Evolutionary conservation across 2,888 invertebrate genomes (phyloP).

Genomic region (Andrena bicolor): DNA sequence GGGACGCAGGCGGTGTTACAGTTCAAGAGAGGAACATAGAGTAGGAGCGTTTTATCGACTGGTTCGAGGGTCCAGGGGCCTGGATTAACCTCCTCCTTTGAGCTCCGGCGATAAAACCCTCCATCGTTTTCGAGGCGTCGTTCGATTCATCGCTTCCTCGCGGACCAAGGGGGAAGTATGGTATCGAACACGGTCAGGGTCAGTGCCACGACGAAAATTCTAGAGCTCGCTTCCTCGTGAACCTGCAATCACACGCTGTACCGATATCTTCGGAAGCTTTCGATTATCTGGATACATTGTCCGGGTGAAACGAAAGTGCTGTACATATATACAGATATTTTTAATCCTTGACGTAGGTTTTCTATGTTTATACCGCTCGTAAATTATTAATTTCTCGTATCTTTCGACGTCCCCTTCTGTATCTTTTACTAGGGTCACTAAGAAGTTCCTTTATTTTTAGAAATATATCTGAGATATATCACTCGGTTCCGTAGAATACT

Average conservation of each 20-base stretch:
- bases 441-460: conserved; percentile 52
- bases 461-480: conserved; percentile 1
- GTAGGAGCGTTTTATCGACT: conserved; percentile 19
- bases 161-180: background rate
- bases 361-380: conserved; percentile 33
- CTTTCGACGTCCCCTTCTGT: conserved; percentile 5
- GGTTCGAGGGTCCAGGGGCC: background rate
- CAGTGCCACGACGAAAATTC: background rate
- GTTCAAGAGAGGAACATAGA: conserved; percentile 8
- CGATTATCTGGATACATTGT: conserved; percentile 32
- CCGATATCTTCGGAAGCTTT: background rate
- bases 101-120: conserved; percentile 13
- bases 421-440: background rate
- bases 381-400: conserved; percentile 41
- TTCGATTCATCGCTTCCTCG: conserved; percentile 11
- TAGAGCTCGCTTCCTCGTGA: background rate
- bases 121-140: background rate
- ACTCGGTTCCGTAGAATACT: conserved; percentile 7
- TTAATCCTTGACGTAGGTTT: conserved; percentile 25
- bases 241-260: background rate
- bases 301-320: background rate
- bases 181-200: background rate
- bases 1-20: background rate
- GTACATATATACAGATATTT: conserved; percentile 10
- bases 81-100: background rate